Percentiles rank a stretch among this genome's conserved stretches.
phyloP scores from a whole-genome alignment of 2,888 invertebrate species.

The Polydrusus tereticollis region DNA sequence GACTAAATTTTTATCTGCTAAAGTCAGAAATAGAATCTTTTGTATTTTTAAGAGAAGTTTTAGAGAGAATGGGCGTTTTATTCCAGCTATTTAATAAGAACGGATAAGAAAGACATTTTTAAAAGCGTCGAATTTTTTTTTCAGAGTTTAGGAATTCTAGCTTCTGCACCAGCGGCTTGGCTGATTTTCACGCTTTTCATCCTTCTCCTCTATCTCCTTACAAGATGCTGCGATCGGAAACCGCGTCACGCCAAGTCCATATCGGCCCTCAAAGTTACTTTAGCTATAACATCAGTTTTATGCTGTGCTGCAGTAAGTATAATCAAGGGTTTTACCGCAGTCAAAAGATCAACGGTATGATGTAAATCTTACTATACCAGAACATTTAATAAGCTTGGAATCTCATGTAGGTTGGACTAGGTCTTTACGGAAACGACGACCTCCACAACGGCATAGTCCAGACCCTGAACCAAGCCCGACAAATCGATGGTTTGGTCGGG shows the following conservation, averaged over 20 bases:
- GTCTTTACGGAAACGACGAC: conserved; percentile 95
- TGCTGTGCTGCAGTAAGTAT: conserved; percentile 82
- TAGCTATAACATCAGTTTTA: conserved; percentile 85
- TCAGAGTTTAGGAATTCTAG: conserved; percentile 93
- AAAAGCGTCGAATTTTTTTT: conserved; percentile 54
- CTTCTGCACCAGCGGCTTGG: conserved; percentile 94
- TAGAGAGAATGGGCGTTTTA: neutral
- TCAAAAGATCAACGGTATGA: too few species aligned
- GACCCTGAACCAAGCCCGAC: conserved; percentile 74
- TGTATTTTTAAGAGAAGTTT: neutral
- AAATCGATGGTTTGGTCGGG: conserved; percentile 81
- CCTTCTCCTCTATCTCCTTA: conserved; percentile 91
- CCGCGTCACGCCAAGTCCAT: conserved; percentile 90
- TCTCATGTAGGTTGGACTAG: conserved; percentile 78
- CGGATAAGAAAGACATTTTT: too few species aligned
- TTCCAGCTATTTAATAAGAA: too few species aligned
- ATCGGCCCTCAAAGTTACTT: conserved; percentile 85
- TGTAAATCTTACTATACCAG: too few species aligned
- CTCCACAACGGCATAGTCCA: conserved; percentile 88
- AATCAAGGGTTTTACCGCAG: neutral
- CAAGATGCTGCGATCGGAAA: conserved; percentile 95
- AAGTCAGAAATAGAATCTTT: neutral
- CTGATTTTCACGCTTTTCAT: conserved; percentile 91
- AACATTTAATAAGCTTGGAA: too few species aligned
- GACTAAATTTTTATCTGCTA: neutral